These are phyloP conservation scores for Drosophila sp. DNA, from an alignment of 1,140 invertebrate genomes.

Conservation along the genomic window DNA sequence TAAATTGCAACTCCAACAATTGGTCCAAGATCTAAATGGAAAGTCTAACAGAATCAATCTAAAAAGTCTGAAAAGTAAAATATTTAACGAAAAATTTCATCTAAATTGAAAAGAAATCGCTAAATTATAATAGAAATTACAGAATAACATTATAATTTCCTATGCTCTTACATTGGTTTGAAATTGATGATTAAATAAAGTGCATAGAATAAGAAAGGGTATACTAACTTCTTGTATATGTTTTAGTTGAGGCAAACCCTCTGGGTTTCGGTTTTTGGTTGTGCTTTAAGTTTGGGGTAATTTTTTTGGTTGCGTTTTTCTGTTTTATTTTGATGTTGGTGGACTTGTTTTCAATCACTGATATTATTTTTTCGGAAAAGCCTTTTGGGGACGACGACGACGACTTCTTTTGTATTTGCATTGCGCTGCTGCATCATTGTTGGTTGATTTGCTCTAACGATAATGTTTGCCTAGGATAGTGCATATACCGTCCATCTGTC, in stretches of 20 bases:
- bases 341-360: constrained; percentile 29
- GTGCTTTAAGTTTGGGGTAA: not conserved
- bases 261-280: not conserved
- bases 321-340: not conserved
- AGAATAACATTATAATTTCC: too few relatives aligned
- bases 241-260: not conserved
- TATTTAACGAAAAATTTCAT: too few relatives aligned
- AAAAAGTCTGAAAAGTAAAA: too few relatives aligned
- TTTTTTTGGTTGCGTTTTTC: not conserved
- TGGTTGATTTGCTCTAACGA: constrained; percentile 38
- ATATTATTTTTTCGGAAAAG: constrained; percentile 12
- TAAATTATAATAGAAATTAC: too few relatives aligned
- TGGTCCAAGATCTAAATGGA: too few relatives aligned
- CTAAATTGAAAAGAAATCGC: too few relatives aligned
- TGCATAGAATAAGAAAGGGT: not conserved
- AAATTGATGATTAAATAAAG: too few relatives aligned
- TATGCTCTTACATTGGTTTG: too few relatives aligned
- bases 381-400: not conserved
- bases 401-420: constrained; percentile 44
- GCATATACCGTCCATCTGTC: too few relatives aligned
- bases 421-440: constrained; percentile 16
- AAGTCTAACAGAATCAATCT: too few relatives aligned
- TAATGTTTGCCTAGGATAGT: constrained; percentile 25
- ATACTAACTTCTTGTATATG: not conserved
- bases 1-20: too few relatives aligned